phyloP scores from a whole-genome alignment of 2,113 vertebrate species.

The Equus przewalskii region DNA sequence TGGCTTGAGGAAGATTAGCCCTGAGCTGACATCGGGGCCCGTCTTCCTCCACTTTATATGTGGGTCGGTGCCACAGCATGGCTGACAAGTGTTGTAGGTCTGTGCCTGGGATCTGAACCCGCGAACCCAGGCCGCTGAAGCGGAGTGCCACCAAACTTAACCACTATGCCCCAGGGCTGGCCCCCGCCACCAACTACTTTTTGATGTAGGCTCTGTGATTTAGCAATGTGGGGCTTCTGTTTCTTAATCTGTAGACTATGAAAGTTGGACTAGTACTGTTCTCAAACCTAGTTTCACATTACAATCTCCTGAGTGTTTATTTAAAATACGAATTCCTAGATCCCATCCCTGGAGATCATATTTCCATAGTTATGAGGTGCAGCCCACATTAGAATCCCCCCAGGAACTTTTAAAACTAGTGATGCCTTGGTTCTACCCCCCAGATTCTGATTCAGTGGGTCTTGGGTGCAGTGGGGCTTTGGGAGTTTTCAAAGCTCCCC shows the following conservation, averaged over 20 bases:
- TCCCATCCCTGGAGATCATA: background rate
- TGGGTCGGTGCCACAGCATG: no score
- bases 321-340: background rate
- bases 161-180: no score
- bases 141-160: no score
- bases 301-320: background rate
- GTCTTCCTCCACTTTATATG: no score
- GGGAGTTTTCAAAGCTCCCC: background rate
- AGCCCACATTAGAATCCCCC: background rate
- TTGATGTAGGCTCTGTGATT: background rate
- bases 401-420: background rate
- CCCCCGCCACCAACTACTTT: background rate
- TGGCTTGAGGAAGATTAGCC: no score
- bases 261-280: background rate
- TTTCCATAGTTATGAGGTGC: background rate
- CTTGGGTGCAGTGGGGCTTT: background rate
- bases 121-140: no score
- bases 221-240: background rate
- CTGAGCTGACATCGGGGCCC: no score
- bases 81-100: no score
- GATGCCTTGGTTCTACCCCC: background rate
- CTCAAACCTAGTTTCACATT: background rate
- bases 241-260: background rate
- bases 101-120: no score
- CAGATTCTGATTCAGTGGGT: background rate